Evolutionary conservation across 1,140 invertebrate genomes (phyloP), one percentile per base, ranked within the genome.

Genomic region (Hydropsyche tenuis): DNA sequence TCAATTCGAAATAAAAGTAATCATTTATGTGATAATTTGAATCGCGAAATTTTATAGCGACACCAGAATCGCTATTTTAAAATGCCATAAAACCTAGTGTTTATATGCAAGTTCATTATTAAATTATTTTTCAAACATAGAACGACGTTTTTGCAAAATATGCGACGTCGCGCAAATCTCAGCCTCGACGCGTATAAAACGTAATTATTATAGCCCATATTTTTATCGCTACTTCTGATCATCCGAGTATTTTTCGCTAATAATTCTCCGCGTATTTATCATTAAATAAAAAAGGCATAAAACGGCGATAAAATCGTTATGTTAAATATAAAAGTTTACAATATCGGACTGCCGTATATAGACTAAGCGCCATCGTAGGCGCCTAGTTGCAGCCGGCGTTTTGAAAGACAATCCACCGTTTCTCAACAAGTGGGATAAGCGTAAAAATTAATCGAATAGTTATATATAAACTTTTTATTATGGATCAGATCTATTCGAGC

Each of bases 251-350:
- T 48, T 48, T 25, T 60, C 7, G 12, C 22, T 60, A 60, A 60
- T 27, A 56, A 56, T 60, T 60, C 25, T 60, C 14, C 5, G 25
- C 56, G 12, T 60, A 25, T 25, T 60, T 60, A 60, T 60, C 56
- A 60, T 60, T 60, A 60, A 60, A 60, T 60, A 60, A 60, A 60
- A 60, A 25, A 60, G 25, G 25, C 56, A 60, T 60, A 60, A 60
- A 60, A 60, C 56, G 56, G 22, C 23, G 56, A 60, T 60, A 60
- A 60, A 60, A 60, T 60, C 56, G 22, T 23, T 23, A 23, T 23
- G 22, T 60, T 27, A 60, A 60, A 27, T 23, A 12, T 23, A 60
- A 23, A 60, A 5, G 22, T 37, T 56, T 56, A 56, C 14, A 25
- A 23, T 60, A 60, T 25, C 22, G 56, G 4, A 22, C 12, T 14